A percentile compares a stretch with the other conserved stretches of the same genome.
Conservation (phyloP, 1,140 invertebrate species). For the Hyles vespertilio region DNA sequence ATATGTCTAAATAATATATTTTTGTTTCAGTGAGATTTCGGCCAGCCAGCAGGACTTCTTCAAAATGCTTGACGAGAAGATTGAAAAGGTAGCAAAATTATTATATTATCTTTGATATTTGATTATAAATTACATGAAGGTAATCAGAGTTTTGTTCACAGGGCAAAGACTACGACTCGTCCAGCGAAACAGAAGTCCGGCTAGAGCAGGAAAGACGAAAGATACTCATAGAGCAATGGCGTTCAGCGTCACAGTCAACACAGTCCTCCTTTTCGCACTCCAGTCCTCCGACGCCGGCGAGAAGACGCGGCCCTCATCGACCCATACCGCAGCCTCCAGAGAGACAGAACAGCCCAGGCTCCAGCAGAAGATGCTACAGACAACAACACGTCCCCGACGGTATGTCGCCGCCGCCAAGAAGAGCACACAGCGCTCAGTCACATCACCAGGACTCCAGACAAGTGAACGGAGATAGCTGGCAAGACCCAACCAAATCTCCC, state of each 20-base stretch:
- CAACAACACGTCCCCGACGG: slow-evolving; percentile 57
- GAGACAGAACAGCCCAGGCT: slow-evolving; percentile 47
- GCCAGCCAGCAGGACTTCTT: slow-evolving; percentile 93
- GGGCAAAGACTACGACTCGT: slow-evolving; percentile 85
- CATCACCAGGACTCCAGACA: slow-evolving; percentile 49
- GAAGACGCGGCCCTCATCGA: slow-evolving; percentile 40
- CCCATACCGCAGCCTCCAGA: slow-evolving; percentile 52
- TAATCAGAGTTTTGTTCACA: slow-evolving; percentile 41
- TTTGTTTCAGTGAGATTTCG: slow-evolving; percentile 86
- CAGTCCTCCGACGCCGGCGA: slow-evolving; percentile 56
- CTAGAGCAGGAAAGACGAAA: slow-evolving; percentile 77
- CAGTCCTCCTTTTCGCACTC: slow-evolving; percentile 53
- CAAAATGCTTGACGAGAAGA: slow-evolving; percentile 93
- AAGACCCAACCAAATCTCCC: slow-evolving; percentile 61
- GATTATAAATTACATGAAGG: neutral
- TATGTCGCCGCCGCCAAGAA: slow-evolving; percentile 55
- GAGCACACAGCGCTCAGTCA: slow-evolving; percentile 58
- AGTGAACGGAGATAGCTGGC: slow-evolving; percentile 59
- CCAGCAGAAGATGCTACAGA: slow-evolving; percentile 45
- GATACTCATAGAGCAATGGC: slow-evolving; percentile 79
- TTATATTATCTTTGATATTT: neutral
- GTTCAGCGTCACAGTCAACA: slow-evolving; percentile 76
- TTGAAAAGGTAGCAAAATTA: slow-evolving; percentile 83
- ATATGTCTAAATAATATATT: slow-evolving; percentile 5
- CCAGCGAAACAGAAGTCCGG: slow-evolving; percentile 79